These are phyloP conservation scores for Melanotaenia maccullochi DNA, from an alignment of 2,797 vertebrate genomes.

Conservation along the genomic window DNA sequence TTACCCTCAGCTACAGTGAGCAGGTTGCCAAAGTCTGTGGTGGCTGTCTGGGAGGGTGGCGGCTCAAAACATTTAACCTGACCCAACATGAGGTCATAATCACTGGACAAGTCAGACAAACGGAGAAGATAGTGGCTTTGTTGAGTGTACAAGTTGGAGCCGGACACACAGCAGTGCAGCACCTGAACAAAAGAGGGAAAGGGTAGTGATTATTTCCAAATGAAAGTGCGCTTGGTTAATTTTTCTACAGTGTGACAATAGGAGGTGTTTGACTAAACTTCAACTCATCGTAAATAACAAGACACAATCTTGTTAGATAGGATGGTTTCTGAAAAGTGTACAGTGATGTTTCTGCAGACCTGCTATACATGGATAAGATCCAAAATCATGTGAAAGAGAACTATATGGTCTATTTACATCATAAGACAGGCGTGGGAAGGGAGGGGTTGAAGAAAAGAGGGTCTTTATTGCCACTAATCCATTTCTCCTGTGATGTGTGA, in stretches of 20 bases:
- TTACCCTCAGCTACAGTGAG: slow-evolving; percentile 96
- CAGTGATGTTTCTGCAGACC: slow-evolving; percentile 46
- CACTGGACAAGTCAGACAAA: slow-evolving; percentile 90
- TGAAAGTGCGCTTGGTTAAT: background rate
- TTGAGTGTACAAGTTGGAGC: slow-evolving; percentile 92
- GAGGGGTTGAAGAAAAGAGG: slow-evolving; percentile 57
- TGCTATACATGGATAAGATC: slow-evolving; percentile 37
- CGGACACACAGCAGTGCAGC: slow-evolving; percentile 94
- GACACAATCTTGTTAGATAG: slow-evolving; percentile 17
- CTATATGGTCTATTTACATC: slow-evolving; percentile 71
- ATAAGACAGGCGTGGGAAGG: slow-evolving; percentile 57
- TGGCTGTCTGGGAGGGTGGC: slow-evolving; percentile 78
- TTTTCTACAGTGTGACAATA: slow-evolving; percentile 7
- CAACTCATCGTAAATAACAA: slow-evolving; percentile 26
- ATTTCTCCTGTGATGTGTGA: slow-evolving; percentile 83
- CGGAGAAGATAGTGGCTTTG: slow-evolving; percentile 94
- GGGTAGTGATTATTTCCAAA: slow-evolving; percentile 16
- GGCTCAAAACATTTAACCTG: slow-evolving; percentile 89
- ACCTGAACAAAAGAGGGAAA: slow-evolving; percentile 76
- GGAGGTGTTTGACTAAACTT: slow-evolving; percentile 24
- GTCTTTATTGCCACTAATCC: slow-evolving; percentile 82
- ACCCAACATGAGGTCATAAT: slow-evolving; percentile 91
- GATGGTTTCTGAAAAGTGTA: slow-evolving; percentile 18
- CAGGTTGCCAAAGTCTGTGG: slow-evolving; percentile 88
- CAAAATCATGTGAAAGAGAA: slow-evolving; percentile 59